phyloP scores from a whole-genome alignment of 1,140 invertebrate species.

The Chironomus tepperi region DNA sequence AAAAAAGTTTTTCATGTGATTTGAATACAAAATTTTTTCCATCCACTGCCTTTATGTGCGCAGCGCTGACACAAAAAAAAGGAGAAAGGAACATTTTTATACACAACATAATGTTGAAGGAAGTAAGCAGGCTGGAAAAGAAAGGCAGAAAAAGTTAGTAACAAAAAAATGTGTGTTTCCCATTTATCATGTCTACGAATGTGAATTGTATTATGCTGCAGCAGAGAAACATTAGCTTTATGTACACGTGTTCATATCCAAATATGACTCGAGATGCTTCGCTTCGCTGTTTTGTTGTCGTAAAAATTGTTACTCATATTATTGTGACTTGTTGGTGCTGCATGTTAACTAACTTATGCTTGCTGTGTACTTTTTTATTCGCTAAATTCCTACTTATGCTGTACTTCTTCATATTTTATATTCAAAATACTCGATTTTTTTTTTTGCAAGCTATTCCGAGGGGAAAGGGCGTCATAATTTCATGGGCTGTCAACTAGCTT shows the following conservation, averaged over 20 bases:
- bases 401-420: not conserved
- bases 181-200: conserved; percentile 22
- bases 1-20: conserved; percentile 21
- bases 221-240: conserved; percentile 16
- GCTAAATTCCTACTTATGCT: not conserved
- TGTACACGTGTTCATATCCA: conserved; percentile 5
- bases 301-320: not conserved
- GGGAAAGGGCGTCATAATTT: conserved; percentile 3
- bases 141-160: not conserved
- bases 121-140: not conserved
- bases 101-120: too few species aligned
- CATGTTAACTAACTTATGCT: conserved; percentile 7
- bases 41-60: not conserved
- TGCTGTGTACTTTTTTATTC: not conserved
- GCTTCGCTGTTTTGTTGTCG: not conserved
- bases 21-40: conserved; percentile 20
- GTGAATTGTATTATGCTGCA: conserved; percentile 16
- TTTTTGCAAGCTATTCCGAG: too few species aligned
- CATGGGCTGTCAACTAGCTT: conserved; percentile 8
- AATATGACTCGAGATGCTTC: not conserved
- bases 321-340: not conserved
- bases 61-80: too few species aligned
- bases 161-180: conserved; percentile 10
- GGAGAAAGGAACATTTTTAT: too few species aligned
- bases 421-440: too few species aligned